Evolutionary conservation across 2,797 vertebrate species (phyloP), one percentile per base, ranked within the genome.

Genomic region (Garrulus glandarius): DNA sequence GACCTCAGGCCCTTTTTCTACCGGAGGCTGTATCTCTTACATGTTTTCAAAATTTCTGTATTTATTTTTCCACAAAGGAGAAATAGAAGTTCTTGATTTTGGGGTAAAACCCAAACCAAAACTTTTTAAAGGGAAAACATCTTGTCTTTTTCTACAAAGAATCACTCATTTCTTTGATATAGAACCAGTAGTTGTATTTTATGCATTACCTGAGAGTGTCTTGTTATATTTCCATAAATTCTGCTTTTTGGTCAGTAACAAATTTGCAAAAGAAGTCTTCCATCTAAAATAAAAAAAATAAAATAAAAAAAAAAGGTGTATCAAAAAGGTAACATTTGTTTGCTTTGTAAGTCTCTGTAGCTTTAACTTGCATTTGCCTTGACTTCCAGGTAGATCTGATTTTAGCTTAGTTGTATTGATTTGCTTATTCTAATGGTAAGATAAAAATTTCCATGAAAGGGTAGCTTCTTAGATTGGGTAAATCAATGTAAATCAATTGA

Each of bases 51-150:
- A 52, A 47, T 46, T 4, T 50, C 27, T 24, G 1, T 49, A 21
- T 77, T 68, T 81, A 17, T 46, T 86, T 77, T 78, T 80, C 21
- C 19, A 84, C 18, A 76, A 60, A 47, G 7, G 29, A 64, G 12
- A 27, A 81, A 79, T 29, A 5, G 7, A 55, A 67, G 7, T 22
- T 52, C 36, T 89, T 52, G 29, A n/a, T 52, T 75, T 59, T 44
- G 9, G 52, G 5, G 10, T 13, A 24, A 52, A 60, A 23, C 2
- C 5, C 23, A 13, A 78, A 32, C 0, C 2, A n/a, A 63, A 39
- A 24, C 5, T 27, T 60, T 84, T 34, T 10, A 56, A 53, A 71
- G 6, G 6, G 13, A 41, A 61, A 60, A 43, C 10, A 34, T 15
- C 8, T 24, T 44, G 3, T 19, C 1, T 34, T 79, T 72, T 83